A percentile compares a stretch with the other conserved stretches of the same genome.
Evolutionary conservation across 2,888 invertebrate genomes (phyloP).

Genomic region (Apomyelois bistriatella): DNA sequence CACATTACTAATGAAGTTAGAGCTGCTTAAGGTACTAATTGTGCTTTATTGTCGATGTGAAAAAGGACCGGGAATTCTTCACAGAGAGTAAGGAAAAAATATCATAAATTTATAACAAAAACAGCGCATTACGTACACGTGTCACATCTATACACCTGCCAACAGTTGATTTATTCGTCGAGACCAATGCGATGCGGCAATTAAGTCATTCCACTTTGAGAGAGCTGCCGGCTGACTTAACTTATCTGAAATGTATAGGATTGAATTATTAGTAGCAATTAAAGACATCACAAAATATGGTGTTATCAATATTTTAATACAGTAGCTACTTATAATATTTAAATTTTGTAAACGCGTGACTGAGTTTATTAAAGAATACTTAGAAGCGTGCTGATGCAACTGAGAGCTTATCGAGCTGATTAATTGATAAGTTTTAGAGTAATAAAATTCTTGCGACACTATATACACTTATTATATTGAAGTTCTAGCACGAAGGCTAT

Average conservation of each 20-base stretch:
- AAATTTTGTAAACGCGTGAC: constrained; percentile 74
- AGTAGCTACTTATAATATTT: constrained; percentile 70
- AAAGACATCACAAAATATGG: constrained; percentile 65
- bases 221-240: constrained; percentile 42
- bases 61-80: too few relatives aligned
- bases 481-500: too few relatives aligned
- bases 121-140: constrained; percentile 36
- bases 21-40: too few relatives aligned
- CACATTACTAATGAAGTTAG: too few relatives aligned
- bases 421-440: constrained; percentile 3
- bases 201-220: constrained; percentile 63
- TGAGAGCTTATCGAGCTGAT: constrained; percentile 21
- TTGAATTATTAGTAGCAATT: constrained; percentile 73
- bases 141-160: constrained; percentile 40
- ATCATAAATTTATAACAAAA: not conserved
- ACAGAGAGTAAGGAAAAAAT: too few relatives aligned
- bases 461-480: too few relatives aligned
- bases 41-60: too few relatives aligned
- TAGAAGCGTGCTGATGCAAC: constrained; percentile 48
- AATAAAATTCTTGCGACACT: not conserved
- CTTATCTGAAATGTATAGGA: constrained; percentile 66
- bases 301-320: constrained; percentile 77
- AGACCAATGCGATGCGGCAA: constrained; percentile 44
- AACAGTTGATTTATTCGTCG: constrained; percentile 47
- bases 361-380: constrained; percentile 65